Percentiles rank a stretch among this genome's conserved stretches.
Evolutionary conservation across 92 coral and sea anemone genomes (phyloP).

Genomic region (Siderastrea siderea): DNA sequence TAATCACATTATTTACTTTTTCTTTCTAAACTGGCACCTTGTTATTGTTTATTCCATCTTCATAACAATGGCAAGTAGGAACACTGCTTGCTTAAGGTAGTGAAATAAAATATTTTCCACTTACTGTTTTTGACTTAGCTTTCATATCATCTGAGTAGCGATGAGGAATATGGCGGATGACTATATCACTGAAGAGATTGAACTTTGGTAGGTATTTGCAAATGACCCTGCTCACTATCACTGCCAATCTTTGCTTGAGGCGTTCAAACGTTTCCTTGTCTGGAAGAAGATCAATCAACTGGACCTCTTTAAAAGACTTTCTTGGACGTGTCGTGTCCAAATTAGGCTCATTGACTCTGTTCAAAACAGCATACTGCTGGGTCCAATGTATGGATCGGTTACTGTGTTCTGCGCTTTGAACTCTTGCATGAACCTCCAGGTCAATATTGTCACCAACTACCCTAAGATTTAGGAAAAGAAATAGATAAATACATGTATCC

Average conservation of each 20-base stretch:
- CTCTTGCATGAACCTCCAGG: slow-evolving; percentile 27
- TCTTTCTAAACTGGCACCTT: too few species aligned
- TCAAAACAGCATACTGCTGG: neutral
- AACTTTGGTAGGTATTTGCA: slow-evolving; percentile 56
- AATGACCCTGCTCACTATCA: slow-evolving; percentile 54
- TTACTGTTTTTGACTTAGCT: slow-evolving; percentile 65
- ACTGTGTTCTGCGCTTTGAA: slow-evolving; percentile 24
- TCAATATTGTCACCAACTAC: slow-evolving; percentile 62
- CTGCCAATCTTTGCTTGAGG: slow-evolving; percentile 47
- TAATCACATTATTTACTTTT: too few species aligned
- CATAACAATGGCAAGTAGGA: too few species aligned
- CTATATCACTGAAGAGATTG: slow-evolving; percentile 43
- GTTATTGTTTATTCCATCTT: too few species aligned
- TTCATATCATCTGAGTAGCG: slow-evolving; percentile 56
- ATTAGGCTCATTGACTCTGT: slow-evolving; percentile 45
- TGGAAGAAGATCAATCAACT: slow-evolving; percentile 60
- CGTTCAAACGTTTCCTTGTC: slow-evolving; percentile 12
- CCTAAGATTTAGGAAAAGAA: neutral
- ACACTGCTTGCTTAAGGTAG: too few species aligned
- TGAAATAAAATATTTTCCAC: neutral
- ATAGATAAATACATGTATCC: neutral
- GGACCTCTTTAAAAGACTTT: slow-evolving; percentile 37
- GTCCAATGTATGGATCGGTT: slow-evolving; percentile 82
- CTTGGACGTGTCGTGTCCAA: slow-evolving; percentile 27
- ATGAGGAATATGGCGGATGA: slow-evolving; percentile 72